Evolutionary conservation across 2,113 vertebrate species (phyloP).

Genomic region (Spea multiplicata): DNA sequence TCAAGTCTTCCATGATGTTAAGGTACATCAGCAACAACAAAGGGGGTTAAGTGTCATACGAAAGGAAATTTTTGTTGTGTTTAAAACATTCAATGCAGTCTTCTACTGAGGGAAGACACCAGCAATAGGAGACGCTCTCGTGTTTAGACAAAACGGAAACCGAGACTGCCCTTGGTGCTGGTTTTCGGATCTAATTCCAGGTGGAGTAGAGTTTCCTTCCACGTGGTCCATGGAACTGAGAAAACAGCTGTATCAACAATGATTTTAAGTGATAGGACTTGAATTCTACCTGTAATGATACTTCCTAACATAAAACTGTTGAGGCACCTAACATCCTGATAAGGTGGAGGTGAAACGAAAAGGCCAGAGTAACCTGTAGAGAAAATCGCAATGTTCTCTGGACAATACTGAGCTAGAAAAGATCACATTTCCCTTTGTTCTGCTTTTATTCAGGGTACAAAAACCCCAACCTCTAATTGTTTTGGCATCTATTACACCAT

Average conservation of each 20-base stretch:
- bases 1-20: too few species aligned
- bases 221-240: neutral
- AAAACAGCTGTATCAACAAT: conserved; percentile 15
- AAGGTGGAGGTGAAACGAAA: conserved; percentile 20
- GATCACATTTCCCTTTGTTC: conserved; percentile 20
- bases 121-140: neutral
- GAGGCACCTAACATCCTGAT: conserved; percentile 18
- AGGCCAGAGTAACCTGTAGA: conserved; percentile 4
- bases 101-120: too few species aligned
- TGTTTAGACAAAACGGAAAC: neutral
- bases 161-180: neutral
- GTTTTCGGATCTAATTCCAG: conserved; percentile 19
- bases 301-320: neutral
- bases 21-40: too few species aligned
- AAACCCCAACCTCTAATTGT: too few species aligned
- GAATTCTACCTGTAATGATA: conserved; percentile 31
- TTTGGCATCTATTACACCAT: too few species aligned
- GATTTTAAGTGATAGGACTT: conserved; percentile 16
- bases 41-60: too few species aligned
- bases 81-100: too few species aligned
- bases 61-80: too few species aligned
- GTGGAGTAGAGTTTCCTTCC: neutral
- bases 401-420: neutral
- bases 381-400: conserved; percentile 10
- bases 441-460: neutral